Evolutionary conservation across 2,113 vertebrate genomes (phyloP), one percentile per base, ranked within the genome.

Genomic region (Tautogolabrus adspersus): DNA sequence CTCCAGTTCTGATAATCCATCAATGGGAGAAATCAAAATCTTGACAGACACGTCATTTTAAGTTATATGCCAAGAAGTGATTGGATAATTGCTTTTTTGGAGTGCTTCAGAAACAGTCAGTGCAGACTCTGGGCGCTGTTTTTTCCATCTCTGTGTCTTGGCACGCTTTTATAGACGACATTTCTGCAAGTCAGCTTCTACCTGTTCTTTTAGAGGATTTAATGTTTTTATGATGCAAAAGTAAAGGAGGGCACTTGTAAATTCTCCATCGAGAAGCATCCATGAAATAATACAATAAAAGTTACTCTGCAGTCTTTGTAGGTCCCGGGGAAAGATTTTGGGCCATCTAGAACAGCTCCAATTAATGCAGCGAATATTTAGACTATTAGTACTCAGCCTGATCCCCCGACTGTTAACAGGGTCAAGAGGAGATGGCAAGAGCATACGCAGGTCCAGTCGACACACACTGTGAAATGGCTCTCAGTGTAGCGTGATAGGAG

Each of bases 401-500:
- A 66, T 60, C 46, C 26, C 26, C 4, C 26, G 4, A 4, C 4
- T 26, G 4, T 22, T 23, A 67, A 47, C 47, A 51, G 47, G 49
- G 66, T 79, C 49, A 63, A 40, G 59, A 63, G 49, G n/a, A 80
- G 56, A 34, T 49, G 44, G 60, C 0, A 3, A 66, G 67, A 66
- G 66, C 22, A 70, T 47, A 59, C 34, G 75, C 22, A 60, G 23
- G 57, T 81, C 77, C 69, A 66, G 58, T 77, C 23, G 56, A 49
- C 61, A 49, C n/a, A 57, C 37, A 22, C 58, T 46, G 13, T 74
- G 13, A 58, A 52, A 58, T 34, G 9, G 34, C 66, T 26, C 21
- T 66, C 37, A 30, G 56, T 59, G 79, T 65, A 72, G 69, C 13
- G 38, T 75, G 62, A 83, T 65, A 13, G 57, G 19, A 78, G 70